Conservation (phyloP, 2,888 invertebrate genomes). For the Cartodere bifasciata region DNA sequence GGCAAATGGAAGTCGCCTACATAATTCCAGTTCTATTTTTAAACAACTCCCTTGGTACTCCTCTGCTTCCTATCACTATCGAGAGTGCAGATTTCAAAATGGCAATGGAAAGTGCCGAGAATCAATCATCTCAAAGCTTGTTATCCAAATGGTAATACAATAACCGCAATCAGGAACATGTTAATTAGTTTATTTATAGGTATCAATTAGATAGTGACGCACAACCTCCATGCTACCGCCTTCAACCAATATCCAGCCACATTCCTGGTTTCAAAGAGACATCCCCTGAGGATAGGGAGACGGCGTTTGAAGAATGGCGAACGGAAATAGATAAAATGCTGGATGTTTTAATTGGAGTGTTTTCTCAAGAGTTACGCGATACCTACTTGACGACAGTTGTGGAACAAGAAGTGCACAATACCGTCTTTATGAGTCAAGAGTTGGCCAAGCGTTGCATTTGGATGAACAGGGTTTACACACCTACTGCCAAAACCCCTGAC, state of each 20-base stretch:
- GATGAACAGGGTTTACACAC: constrained; percentile 51
- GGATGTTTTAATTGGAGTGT: constrained; percentile 53
- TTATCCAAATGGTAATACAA: constrained; percentile 59
- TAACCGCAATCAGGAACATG: too few relatives aligned
- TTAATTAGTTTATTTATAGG: too few relatives aligned
- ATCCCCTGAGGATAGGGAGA: constrained; percentile 36
- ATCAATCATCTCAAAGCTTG: constrained; percentile 44
- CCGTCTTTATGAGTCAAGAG: constrained; percentile 67
- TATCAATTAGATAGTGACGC: constrained; percentile 59
- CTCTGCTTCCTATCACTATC: constrained; percentile 62
- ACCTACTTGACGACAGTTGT: constrained; percentile 71
- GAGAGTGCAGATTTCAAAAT: constrained; percentile 70
- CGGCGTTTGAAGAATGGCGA: constrained; percentile 41
- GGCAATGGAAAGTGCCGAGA: constrained; percentile 54
- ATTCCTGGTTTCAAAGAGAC: constrained; percentile 40
- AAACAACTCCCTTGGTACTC: constrained; percentile 64
- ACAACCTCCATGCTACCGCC: constrained; percentile 62
- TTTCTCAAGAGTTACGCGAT: constrained; percentile 64
- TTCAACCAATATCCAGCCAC: constrained; percentile 46
- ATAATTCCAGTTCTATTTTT: constrained; percentile 68
- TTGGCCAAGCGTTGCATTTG: constrained; percentile 68
- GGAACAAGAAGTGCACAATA: constrained; percentile 75
- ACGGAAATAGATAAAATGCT: constrained; percentile 50
- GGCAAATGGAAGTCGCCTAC: constrained; percentile 61
- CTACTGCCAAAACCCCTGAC: constrained; percentile 43